A percentile compares a stretch with the other conserved stretches of the same genome.
Conservation (phyloP, 2,888 invertebrate genomes). For the Diarsia brunnea region DNA sequence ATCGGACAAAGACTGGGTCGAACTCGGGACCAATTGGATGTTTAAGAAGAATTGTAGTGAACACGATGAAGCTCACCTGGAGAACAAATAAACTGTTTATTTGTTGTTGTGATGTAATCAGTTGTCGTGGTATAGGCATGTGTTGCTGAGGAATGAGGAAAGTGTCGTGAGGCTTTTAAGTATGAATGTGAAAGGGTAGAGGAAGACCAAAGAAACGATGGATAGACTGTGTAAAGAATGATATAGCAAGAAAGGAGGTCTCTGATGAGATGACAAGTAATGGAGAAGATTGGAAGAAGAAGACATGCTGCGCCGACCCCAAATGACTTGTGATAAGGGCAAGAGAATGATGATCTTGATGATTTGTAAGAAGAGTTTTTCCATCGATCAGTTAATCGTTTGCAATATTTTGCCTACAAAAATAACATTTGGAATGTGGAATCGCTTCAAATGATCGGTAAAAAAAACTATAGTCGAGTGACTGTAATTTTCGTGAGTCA, state of each 20-base stretch:
- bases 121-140: too few species aligned
- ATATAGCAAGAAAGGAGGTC: too few species aligned
- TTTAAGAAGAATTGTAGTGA: constrained; percentile 37
- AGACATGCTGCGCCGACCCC: too few species aligned
- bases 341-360: too few species aligned
- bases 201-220: too few species aligned
- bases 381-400: neutral
- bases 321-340: too few species aligned
- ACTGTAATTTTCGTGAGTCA: neutral
- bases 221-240: too few species aligned
- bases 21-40: constrained; percentile 53
- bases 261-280: too few species aligned
- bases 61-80: constrained; percentile 7
- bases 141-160: too few species aligned
- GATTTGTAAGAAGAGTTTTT: neutral
- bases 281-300: too few species aligned
- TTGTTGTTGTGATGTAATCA: neutral
- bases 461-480: neutral
- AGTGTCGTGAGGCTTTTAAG: too few species aligned
- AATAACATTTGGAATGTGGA: neutral
- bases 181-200: too few species aligned
- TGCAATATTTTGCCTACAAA: neutral
- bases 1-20: constrained; percentile 55
- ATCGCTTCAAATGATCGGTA: neutral
- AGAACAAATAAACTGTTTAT: constrained; percentile 20